phyloP scores from a whole-genome alignment of 2,888 invertebrate genomes.

The Pharmacophagus antenor region DNA sequence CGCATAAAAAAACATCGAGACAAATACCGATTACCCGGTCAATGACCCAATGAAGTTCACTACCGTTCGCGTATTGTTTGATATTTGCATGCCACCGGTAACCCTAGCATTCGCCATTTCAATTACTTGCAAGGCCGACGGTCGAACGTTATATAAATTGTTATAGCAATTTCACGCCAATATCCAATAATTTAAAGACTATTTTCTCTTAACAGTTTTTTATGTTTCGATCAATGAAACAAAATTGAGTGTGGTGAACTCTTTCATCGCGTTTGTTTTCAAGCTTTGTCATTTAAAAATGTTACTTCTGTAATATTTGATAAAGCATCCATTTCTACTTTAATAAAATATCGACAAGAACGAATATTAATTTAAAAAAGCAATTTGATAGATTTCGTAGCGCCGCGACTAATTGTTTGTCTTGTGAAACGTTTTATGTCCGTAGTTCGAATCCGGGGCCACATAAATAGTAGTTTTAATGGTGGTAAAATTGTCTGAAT shows the following conservation, averaged over 20 bases:
- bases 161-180: slow-evolving; percentile 5
- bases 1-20: neutral
- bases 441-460: no score
- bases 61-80: slow-evolving; percentile 23
- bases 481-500: no score
- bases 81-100: slow-evolving; percentile 23
- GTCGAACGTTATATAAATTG: neutral
- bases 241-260: slow-evolving; percentile 21
- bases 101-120: slow-evolving; percentile 23
- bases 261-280: slow-evolving; percentile 11
- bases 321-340: neutral
- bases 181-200: slow-evolving; percentile 1
- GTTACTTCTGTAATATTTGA: neutral
- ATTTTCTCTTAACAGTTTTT: slow-evolving; percentile 5
- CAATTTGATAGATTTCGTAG: no score
- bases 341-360: neutral
- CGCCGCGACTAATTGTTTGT: no score
- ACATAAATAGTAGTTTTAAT: no score
- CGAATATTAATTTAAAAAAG: no score
- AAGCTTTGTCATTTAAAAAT: neutral
- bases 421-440: no score
- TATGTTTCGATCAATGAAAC: slow-evolving; percentile 11
- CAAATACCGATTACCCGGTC: slow-evolving; percentile 11
- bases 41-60: slow-evolving; percentile 27
- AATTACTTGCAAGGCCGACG: slow-evolving; percentile 29